Percentiles rank a stretch among this genome's conserved stretches.
Evolutionary conservation across 2,888 invertebrate genomes (phyloP).

Genomic region (Cephonodes hylas): DNA sequence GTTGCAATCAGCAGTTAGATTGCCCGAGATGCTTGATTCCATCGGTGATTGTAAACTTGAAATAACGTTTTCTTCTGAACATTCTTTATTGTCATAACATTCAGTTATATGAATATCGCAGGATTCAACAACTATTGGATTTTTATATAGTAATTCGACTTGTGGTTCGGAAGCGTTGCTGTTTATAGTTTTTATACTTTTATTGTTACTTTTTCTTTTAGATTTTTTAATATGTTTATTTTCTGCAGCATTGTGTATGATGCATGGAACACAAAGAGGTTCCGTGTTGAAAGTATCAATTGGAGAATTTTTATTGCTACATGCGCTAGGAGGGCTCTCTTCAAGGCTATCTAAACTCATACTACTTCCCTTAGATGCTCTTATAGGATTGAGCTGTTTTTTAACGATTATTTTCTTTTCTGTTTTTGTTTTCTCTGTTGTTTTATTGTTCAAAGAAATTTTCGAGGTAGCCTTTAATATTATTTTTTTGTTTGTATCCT

Average conservation of each 20-base stretch:
- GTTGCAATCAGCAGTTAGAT: not conserved
- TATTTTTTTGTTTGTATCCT: constrained; percentile 21
- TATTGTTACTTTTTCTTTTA: constrained; percentile 32
- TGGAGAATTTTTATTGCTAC: constrained; percentile 42
- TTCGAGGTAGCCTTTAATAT: not conserved
- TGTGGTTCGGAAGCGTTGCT: constrained; percentile 36
- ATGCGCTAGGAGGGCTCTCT: constrained; percentile 32
- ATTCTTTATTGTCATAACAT: constrained; percentile 28
- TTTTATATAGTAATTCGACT: constrained; percentile 65
- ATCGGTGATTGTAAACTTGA: constrained; percentile 27
- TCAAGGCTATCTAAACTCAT: constrained; percentile 73
- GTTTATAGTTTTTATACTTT: constrained; percentile 21
- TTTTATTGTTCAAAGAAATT: constrained; percentile 19
- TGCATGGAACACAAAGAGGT: constrained; percentile 66
- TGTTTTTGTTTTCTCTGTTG: constrained; percentile 19
- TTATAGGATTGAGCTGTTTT: constrained; percentile 26
- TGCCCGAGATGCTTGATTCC: not conserved
- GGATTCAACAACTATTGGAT: constrained; percentile 55
- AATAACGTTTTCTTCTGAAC: constrained; percentile 37
- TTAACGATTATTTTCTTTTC: constrained; percentile 26
- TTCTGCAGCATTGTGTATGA: constrained; percentile 57
- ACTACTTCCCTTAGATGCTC: constrained; percentile 52
- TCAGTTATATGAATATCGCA: constrained; percentile 41
- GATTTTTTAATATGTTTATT: constrained; percentile 31
- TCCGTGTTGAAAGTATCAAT: constrained; percentile 68